Base-by-base conservation (phyloP, 1,140 invertebrate genomes). In the Cephus cinctus region DNA sequence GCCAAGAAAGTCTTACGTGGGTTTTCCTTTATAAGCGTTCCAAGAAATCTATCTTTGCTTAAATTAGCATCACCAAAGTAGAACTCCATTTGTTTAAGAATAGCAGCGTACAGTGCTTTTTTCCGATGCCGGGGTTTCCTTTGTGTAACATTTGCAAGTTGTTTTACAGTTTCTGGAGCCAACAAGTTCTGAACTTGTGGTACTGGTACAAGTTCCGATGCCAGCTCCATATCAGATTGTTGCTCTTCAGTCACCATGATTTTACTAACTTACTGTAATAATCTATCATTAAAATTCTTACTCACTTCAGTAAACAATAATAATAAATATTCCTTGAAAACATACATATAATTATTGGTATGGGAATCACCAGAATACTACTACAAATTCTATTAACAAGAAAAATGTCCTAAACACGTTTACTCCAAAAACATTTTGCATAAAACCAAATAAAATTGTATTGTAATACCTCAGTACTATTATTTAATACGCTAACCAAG, bases 41-140 rank as follows among this genome's bases (percentile, higher is more conserved):
- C 80, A 44, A 95, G 69, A 74, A 85, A 94, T 50, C 89, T 79
- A 74, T 95, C 91, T 74, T 92, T 94, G 12, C 79, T 81, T 27
- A 96, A 73, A 77, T 95, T 95, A 2, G 91, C 84, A 77, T 94
- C 88, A 53, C 92, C 87, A 57, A 96, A 94, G 65, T 96, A 96
- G 77, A 96, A 96, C 74, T 96, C 92, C 86, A 96, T 92, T 82
- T 92, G 88, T 59, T 86, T 81, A 19, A 85, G 73, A 52, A 92
- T 87, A 2, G 79, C 76, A 34, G 81, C 81, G 53, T 88, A 83
- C 5, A 90, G 63, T 22, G 83, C 82, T 62, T 88, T 89, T 57
- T 88, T 88, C 14, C 87, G 78, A 43, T 80, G 77, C 18, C 84
- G 71, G 15, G 75, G 63, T 52, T 78, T 80, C 40, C 78, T 76